Evolutionary conservation across 1,140 invertebrate genomes (phyloP).

Genomic region (Nephila pilipes): DNA sequence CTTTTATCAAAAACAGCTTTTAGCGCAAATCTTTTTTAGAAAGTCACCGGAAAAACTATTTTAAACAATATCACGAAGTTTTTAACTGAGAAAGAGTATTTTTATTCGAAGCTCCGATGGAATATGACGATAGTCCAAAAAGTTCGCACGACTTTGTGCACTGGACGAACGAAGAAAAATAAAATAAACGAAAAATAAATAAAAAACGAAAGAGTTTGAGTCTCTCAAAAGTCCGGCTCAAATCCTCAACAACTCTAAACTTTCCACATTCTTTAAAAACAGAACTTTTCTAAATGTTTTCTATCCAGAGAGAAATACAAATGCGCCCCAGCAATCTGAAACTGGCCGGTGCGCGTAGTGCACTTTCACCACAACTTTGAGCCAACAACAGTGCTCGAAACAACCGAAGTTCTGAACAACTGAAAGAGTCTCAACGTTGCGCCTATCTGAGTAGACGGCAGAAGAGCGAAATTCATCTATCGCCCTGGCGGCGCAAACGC

Average conservation of each 20-base stretch:
- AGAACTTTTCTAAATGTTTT: neutral
- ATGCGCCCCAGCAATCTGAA: conserved; percentile 4
- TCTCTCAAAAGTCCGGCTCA: neutral
- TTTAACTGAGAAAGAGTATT: too few relatives aligned
- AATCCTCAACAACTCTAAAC: neutral
- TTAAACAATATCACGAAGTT: too few relatives aligned
- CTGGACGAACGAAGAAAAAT: too few relatives aligned
- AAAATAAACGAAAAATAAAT: neutral
- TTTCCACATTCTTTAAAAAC: neutral
- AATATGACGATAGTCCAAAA: too few relatives aligned
- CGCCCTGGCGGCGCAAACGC: conserved; percentile 58
- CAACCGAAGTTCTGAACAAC: conserved; percentile 44
- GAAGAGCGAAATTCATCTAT: conserved; percentile 32
- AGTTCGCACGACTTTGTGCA: too few relatives aligned
- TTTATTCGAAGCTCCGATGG: too few relatives aligned
- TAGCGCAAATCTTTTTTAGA: too few relatives aligned
- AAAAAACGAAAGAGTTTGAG: neutral
- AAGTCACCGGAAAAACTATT: too few relatives aligned
- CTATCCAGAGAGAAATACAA: neutral
- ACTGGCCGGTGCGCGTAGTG: conserved; percentile 28
- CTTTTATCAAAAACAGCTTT: too few relatives aligned
- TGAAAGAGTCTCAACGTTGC: conserved; percentile 15
- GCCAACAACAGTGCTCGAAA: neutral
- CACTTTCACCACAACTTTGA: conserved; percentile 50
- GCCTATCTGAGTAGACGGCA: conserved; percentile 37